A percentile compares a stretch with the other conserved stretches of the same genome.
phyloP scores from a whole-genome alignment of 1,140 invertebrate species.

The Caerostris darwini region DNA sequence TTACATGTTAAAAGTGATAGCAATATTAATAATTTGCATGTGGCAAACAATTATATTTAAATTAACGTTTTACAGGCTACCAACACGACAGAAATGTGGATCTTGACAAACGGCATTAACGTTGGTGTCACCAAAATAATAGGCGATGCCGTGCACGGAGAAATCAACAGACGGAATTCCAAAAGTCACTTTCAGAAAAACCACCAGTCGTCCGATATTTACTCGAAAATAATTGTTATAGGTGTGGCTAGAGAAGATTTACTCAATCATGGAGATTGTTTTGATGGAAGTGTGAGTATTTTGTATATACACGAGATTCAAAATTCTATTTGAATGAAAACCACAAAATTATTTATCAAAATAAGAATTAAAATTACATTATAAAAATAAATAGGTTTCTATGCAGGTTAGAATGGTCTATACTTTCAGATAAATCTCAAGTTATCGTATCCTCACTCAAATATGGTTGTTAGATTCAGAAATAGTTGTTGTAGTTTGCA shows the following conservation, averaged over 20 bases:
- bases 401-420: too few relatives aligned
- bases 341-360: too few relatives aligned
- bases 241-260: constrained; percentile 77
- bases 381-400: too few relatives aligned
- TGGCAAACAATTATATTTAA: neutral
- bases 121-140: constrained; percentile 81
- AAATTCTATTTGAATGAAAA: too few relatives aligned
- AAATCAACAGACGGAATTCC: constrained; percentile 78
- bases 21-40: too few relatives aligned
- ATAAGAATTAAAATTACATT: too few relatives aligned
- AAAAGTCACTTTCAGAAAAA: constrained; percentile 78
- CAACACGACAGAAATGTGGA: constrained; percentile 83
- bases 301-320: too few relatives aligned
- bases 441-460: too few relatives aligned
- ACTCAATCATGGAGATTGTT: constrained; percentile 70
- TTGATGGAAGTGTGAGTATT: constrained; percentile 53
- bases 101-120: constrained; percentile 82
- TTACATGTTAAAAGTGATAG: too few relatives aligned
- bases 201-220: constrained; percentile 4
- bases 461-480: too few relatives aligned
- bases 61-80: constrained; percentile 79
- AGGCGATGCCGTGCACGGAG: constrained; percentile 81
- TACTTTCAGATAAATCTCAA: too few relatives aligned
- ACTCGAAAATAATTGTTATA: constrained; percentile 62
- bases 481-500: too few relatives aligned